Evolutionary conservation across 2,797 vertebrate genomes (phyloP).

Genomic region (Scarus forsteni): DNA sequence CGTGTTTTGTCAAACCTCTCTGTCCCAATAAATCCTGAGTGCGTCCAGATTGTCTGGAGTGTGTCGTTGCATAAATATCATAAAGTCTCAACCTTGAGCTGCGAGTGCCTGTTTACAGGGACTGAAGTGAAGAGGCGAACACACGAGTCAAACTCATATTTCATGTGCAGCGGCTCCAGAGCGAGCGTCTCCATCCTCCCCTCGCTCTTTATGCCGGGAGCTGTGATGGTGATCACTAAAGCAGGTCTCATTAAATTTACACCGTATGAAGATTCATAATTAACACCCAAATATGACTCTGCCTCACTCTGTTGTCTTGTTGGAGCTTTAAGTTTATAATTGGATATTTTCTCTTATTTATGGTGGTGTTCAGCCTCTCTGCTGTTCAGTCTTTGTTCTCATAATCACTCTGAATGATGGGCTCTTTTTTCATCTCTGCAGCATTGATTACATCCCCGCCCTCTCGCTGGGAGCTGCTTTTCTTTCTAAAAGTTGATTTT

Average conservation of each 20-base stretch:
- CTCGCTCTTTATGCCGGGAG: slow-evolving; percentile 56
- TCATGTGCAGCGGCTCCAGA: slow-evolving; percentile 54
- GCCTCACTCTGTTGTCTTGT: slow-evolving; percentile 21
- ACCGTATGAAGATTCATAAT: slow-evolving; percentile 76
- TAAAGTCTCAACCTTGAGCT: slow-evolving; percentile 23
- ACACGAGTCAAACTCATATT: slow-evolving; percentile 48
- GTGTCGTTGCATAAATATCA: slow-evolving; percentile 26
- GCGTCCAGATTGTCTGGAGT: slow-evolving; percentile 9
- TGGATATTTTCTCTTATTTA: slow-evolving; percentile 2
- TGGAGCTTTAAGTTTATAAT: neutral
- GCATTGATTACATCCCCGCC: neutral
- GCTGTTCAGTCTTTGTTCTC: neutral
- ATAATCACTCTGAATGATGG: slow-evolving; percentile 4
- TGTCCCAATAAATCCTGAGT: neutral
- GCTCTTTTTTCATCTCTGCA: slow-evolving; percentile 18
- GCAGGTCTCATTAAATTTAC: slow-evolving; percentile 75
- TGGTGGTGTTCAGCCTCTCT: slow-evolving; percentile 12
- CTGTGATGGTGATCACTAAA: slow-evolving; percentile 76
- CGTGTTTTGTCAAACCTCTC: neutral
- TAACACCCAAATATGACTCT: slow-evolving; percentile 68
- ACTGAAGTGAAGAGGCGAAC: slow-evolving; percentile 20
- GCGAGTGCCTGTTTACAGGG: slow-evolving; percentile 31
- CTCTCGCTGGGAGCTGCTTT: neutral
- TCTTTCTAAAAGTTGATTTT: slow-evolving; percentile 1
- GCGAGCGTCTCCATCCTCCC: slow-evolving; percentile 28